Percentiles rank a stretch among this genome's conserved stretches.
Conservation (phyloP, 1,140 invertebrate genomes). For the Hermatobates lingyangjiaoensis region DNA sequence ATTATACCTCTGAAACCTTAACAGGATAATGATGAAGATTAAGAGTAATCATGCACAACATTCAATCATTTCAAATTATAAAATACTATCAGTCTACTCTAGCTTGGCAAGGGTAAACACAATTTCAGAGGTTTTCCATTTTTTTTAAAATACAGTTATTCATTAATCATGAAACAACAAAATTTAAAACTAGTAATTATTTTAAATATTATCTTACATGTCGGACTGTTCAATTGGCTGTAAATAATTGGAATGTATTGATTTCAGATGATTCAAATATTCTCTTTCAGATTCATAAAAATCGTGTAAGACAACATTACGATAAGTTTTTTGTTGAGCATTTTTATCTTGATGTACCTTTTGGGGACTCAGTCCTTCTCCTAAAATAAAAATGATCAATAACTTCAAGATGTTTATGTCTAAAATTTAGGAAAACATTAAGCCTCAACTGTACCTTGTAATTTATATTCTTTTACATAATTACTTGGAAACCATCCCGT, state of each 20-base stretch:
- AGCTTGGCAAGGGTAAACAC: neutral
- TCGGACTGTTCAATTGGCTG: conserved; percentile 61
- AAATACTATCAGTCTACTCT: neutral
- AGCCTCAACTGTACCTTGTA: conserved; percentile 19
- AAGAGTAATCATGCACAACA: neutral
- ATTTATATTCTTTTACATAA: conserved; percentile 80
- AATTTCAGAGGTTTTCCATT: neutral
- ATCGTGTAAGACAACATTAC: conserved; percentile 74
- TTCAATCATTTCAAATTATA: neutral
- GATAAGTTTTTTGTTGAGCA: conserved; percentile 41
- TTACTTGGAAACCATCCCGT: conserved; percentile 98
- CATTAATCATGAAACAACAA: neutral
- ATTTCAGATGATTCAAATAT: conserved; percentile 73
- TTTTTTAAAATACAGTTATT: neutral
- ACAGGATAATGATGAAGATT: no score
- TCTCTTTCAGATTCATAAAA: conserved; percentile 80
- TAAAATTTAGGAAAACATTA: neutral
- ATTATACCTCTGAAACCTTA: no score
- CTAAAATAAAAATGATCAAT: conserved; percentile 8
- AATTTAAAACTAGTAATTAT: neutral
- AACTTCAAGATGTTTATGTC: neutral
- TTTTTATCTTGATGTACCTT: conserved; percentile 21
- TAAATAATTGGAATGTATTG: conserved; percentile 63
- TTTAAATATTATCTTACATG: conserved; percentile 40
- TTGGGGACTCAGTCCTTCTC: conserved; percentile 13